Conservation (phyloP, 2,888 invertebrate genomes). For the Ophioninae sp. region DNA sequence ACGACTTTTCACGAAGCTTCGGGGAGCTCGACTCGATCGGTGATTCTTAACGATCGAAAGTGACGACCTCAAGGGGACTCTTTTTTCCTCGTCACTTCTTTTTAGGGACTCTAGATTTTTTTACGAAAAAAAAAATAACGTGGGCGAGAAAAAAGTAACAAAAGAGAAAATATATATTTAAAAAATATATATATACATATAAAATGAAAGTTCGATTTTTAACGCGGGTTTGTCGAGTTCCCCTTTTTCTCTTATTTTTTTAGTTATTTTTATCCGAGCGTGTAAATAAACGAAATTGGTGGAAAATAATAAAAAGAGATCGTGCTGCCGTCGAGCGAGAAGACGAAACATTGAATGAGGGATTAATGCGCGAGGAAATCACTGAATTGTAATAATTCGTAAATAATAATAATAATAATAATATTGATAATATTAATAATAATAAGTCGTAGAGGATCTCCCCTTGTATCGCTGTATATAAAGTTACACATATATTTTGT, state of each 20-base stretch:
- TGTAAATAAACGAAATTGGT: slow-evolving; percentile 39
- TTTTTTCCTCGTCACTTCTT: too few species aligned
- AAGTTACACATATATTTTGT: slow-evolving; percentile 59
- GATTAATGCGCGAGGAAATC: slow-evolving; percentile 46
- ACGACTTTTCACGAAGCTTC: too few species aligned
- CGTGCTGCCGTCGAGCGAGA: background rate
- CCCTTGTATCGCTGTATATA: slow-evolving; percentile 55
- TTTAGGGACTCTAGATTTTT: too few species aligned
- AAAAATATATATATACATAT: slow-evolving; percentile 22
- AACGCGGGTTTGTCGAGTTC: slow-evolving; percentile 59
- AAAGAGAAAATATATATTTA: slow-evolving; percentile 3
- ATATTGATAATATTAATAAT: too few species aligned
- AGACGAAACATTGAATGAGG: slow-evolving; percentile 12
- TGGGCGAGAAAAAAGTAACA: slow-evolving; percentile 21
- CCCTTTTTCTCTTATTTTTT: slow-evolving; percentile 49
- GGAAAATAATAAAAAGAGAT: too few species aligned
- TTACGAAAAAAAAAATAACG: slow-evolving; percentile 15
- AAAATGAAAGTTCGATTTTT: slow-evolving; percentile 62
- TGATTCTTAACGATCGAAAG: too few species aligned
- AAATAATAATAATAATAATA: slow-evolving; percentile 37
- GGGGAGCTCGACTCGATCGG: too few species aligned
- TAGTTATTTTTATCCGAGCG: slow-evolving; percentile 52
- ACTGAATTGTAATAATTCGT: slow-evolving; percentile 45
- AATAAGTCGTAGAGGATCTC: slow-evolving; percentile 44
- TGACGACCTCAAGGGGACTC: too few species aligned